Conservation (phyloP, 2,888 invertebrate genomes). For the Tetanocera ferruginea region DNA sequence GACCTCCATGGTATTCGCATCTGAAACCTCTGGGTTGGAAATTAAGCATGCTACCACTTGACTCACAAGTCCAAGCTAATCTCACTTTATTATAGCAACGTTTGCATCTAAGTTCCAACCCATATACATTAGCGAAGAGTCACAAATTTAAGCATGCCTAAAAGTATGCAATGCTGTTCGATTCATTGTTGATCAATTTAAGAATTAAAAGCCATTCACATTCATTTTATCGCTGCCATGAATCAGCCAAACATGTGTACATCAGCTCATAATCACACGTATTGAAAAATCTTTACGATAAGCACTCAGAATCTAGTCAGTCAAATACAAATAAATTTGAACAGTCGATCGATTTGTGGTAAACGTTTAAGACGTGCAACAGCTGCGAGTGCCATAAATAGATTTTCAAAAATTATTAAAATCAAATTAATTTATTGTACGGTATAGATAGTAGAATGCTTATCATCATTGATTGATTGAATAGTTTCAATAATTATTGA, state of each 20-base stretch:
- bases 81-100: too few species aligned
- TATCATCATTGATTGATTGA: too few species aligned
- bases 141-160: background rate
- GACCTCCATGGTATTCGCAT: too few species aligned
- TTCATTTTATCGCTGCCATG: background rate
- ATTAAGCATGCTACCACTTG: too few species aligned
- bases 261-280: background rate
- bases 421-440: background rate
- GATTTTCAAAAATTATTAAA: background rate
- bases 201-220: background rate
- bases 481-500: too few species aligned
- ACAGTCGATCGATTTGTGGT: constrained; percentile 13
- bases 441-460: too few species aligned
- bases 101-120: background rate
- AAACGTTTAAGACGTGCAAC: background rate
- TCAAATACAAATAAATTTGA: background rate
- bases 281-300: background rate
- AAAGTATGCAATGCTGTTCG: background rate
- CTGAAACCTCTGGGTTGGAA: too few species aligned
- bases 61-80: too few species aligned
- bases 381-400: background rate
- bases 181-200: too few species aligned
- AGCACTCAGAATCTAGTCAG: background rate
- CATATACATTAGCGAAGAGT: background rate
- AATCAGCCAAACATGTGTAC: background rate